A percentile compares a stretch with the other conserved stretches of the same genome.
Conservation (phyloP, 2,888 invertebrate genomes). For the Caenorhabditis sulstoni region DNA sequence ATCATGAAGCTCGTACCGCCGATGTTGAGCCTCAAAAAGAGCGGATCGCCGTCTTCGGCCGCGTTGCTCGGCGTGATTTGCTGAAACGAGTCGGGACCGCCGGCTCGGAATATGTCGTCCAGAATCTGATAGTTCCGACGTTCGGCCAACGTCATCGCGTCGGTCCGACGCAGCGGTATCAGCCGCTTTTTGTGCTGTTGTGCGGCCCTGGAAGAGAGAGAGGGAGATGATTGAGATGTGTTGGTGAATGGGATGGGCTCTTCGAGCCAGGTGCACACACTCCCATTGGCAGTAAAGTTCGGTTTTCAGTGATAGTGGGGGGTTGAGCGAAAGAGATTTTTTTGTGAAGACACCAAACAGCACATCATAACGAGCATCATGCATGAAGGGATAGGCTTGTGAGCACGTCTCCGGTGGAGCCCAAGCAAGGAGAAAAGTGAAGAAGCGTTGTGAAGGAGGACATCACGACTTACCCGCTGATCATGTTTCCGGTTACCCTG, state of each 20-base stretch:
- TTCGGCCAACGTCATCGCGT: conserved; percentile 79
- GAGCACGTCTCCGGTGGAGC: background rate
- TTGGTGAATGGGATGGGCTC: background rate
- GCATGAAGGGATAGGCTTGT: conserved; percentile 37
- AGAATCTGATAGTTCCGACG: conserved; percentile 73
- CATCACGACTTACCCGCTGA: conserved; percentile 76
- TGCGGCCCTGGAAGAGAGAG: conserved; percentile 71
- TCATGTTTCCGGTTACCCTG: conserved; percentile 80
- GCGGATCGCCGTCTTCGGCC: conserved; percentile 69
- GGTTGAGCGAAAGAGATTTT: conserved; percentile 1
- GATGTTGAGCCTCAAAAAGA: conserved; percentile 77
- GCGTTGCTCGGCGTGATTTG: conserved; percentile 62
- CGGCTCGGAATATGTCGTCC: conserved; percentile 76
- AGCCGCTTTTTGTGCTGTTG: conserved; percentile 80
- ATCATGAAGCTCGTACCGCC: conserved; percentile 77
- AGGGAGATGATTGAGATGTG: conserved; percentile 1
- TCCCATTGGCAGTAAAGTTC: conserved; percentile 25
- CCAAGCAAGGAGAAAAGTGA: background rate
- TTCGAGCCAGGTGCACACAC: conserved; percentile 8
- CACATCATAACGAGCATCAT: conserved; percentile 39
- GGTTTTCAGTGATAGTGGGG: conserved; percentile 40
- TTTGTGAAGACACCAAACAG: conserved; percentile 13
- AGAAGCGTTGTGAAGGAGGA: background rate
- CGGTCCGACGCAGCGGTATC: conserved; percentile 78
- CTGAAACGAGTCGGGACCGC: conserved; percentile 73